These are phyloP conservation scores for Paramormyrops kingsleyae DNA, from an alignment of 2,113 vertebrate genomes.

Conservation along the genomic window DNA sequence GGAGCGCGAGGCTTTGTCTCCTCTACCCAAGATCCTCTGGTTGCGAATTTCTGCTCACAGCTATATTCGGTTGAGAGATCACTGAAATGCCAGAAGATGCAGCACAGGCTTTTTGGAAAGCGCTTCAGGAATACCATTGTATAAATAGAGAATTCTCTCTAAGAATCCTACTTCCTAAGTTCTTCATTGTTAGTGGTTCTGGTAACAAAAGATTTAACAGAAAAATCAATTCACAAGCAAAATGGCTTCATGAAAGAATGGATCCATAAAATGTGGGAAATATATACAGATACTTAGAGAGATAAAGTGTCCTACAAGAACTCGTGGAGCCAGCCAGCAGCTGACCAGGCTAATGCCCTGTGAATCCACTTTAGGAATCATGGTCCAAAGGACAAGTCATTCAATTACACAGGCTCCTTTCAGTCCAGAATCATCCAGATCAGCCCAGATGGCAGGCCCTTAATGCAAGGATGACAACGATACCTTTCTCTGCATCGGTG, in stretches of 20 bases:
- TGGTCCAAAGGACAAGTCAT: neutral
- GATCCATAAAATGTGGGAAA: neutral
- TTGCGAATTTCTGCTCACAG: neutral
- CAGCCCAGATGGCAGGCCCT: neutral
- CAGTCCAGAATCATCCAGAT: neutral
- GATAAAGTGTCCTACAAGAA: neutral
- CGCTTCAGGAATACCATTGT: neutral
- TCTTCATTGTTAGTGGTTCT: neutral
- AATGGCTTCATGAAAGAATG: neutral
- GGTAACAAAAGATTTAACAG: neutral
- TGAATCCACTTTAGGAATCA: neutral
- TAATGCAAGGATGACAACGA: neutral
- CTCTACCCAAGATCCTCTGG: neutral
- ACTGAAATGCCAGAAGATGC: neutral
- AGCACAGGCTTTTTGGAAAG: neutral
- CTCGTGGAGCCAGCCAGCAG: neutral
- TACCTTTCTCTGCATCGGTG: slow-evolving; percentile 17
- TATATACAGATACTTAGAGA: neutral
- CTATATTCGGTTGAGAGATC: neutral
- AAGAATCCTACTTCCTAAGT: neutral
- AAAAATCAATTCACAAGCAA: neutral
- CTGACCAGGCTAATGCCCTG: neutral
- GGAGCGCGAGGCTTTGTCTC: neutral
- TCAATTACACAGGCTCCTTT: neutral
- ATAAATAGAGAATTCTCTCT: neutral